Base-by-base conservation (phyloP, 1,140 invertebrate species). In the Pollicipes pollicipes region DNA sequence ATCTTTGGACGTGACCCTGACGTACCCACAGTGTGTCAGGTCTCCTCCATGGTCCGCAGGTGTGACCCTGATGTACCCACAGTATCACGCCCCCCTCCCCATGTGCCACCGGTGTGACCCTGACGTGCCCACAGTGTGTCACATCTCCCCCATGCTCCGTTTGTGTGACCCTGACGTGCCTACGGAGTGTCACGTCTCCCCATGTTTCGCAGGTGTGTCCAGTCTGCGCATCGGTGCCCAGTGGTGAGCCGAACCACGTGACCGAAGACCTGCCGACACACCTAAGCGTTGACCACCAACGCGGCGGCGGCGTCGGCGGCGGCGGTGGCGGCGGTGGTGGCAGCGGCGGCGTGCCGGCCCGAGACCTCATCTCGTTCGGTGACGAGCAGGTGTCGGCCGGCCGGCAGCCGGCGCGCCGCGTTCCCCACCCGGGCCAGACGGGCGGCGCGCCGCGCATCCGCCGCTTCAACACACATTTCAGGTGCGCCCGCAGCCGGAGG, bases 251-350 rank as follows among this genome's bases (percentile, higher is more conserved):
- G 72, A 98, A 97, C 84, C 87, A 95, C 78, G 90, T 97, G 77
- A 97, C 95, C 74, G 94, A 98, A 84, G 95, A 98, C 83, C 96
- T 98, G 83, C 88, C 93, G 75, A 91, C 91, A 77, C 95, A 98
- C 85, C 85, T 98, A 76, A 93, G 90, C 75, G 81, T 97, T 74
- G 94, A 98, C 79, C 95, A 98, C 83, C 87, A 91, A 76, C 89
- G 75, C 70, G 72, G 73, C 71, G 74, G 73, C 35, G 73, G 73
- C 73, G 45, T 76, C 77, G 77, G 77, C 76, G 76, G 77, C 78
- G 76, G 74, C 31, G 64, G 63, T 4, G 27, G n/a, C 30, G 27
- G 21, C 35, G 27, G 37, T 26, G 30, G 24, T 24, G 31, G 27
- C 29, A 73, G 28, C 32, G 69, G 71, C 45, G 35, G 71, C 13